Evolutionary conservation across 1,140 invertebrate species (phyloP).

Genomic region (Leptinotarsa lineolata): DNA sequence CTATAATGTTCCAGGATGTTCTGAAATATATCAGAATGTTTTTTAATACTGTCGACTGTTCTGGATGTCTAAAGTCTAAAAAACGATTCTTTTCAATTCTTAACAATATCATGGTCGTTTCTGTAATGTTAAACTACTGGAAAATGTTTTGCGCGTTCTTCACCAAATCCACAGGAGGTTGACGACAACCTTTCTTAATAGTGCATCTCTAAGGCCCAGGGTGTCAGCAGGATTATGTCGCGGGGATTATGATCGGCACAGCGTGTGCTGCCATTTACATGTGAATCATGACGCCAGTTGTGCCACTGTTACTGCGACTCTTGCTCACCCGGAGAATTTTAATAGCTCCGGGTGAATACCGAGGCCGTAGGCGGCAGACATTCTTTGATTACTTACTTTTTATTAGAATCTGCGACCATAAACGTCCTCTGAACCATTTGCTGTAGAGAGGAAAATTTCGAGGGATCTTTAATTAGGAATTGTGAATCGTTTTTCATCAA

Average conservation of each 20-base stretch:
- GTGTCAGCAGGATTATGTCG: constrained; percentile 22
- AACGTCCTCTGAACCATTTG: neutral
- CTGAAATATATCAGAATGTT: too few species aligned
- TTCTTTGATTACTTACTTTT: constrained; percentile 3
- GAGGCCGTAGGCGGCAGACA: neutral
- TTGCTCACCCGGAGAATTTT: constrained; percentile 46
- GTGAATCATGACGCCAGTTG: constrained; percentile 49
- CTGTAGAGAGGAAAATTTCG: too few species aligned
- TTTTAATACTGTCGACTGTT: too few species aligned
- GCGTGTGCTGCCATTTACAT: constrained; percentile 44
- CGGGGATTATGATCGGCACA: constrained; percentile 36
- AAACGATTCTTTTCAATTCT: too few species aligned
- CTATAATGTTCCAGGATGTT: too few species aligned
- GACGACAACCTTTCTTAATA: constrained; percentile 8
- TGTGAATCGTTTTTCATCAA: too few species aligned
- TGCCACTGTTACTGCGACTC: constrained; percentile 40
- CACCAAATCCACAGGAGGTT: neutral
- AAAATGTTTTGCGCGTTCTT: neutral
- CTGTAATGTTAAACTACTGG: too few species aligned
- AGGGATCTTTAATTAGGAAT: too few species aligned
- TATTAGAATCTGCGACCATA: neutral
- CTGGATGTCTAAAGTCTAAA: too few species aligned
- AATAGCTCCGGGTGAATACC: constrained; percentile 22
- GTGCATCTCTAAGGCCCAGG: constrained; percentile 15
- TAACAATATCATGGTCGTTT: too few species aligned